Evolutionary conservation across 2,888 invertebrate species (phyloP).

Genomic region (Ophonus ardosiacus): DNA sequence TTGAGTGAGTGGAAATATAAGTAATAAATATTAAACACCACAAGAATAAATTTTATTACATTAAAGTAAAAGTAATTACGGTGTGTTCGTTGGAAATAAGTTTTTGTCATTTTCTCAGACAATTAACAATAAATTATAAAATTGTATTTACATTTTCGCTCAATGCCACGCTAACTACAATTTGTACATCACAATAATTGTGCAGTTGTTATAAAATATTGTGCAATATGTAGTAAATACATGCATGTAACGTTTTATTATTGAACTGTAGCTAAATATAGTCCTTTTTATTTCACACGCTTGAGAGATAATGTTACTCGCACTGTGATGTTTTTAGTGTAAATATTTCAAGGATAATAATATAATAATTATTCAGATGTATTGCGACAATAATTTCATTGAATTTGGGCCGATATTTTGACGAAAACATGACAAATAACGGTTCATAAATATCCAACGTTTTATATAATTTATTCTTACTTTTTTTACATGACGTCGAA

Average conservation of each 20-base stretch:
- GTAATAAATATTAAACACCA: neutral
- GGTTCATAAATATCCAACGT: slow-evolving; percentile 20
- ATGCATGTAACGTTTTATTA: slow-evolving; percentile 26
- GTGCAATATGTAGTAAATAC: slow-evolving; percentile 31
- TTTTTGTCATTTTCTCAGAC: slow-evolving; percentile 17
- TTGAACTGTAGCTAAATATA: slow-evolving; percentile 14
- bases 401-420: neutral
- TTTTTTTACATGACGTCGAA: neutral
- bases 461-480: neutral
- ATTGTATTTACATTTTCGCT: slow-evolving; percentile 3
- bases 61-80: neutral
- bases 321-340: neutral
- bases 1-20: neutral
- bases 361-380: neutral
- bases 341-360: neutral
- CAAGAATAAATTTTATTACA: neutral
- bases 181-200: slow-evolving; percentile 37
- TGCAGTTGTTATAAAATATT: slow-evolving; percentile 19
- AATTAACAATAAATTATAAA: slow-evolving; percentile 36
- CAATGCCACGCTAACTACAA: slow-evolving; percentile 10
- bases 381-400: slow-evolving; percentile 2
- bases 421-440: slow-evolving; percentile 5
- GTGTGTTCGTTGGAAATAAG: neutral
- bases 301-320: neutral
- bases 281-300: slow-evolving; percentile 1